phyloP scores from a whole-genome alignment of 2,797 vertebrate species.

The Fringilla coelebs region DNA sequence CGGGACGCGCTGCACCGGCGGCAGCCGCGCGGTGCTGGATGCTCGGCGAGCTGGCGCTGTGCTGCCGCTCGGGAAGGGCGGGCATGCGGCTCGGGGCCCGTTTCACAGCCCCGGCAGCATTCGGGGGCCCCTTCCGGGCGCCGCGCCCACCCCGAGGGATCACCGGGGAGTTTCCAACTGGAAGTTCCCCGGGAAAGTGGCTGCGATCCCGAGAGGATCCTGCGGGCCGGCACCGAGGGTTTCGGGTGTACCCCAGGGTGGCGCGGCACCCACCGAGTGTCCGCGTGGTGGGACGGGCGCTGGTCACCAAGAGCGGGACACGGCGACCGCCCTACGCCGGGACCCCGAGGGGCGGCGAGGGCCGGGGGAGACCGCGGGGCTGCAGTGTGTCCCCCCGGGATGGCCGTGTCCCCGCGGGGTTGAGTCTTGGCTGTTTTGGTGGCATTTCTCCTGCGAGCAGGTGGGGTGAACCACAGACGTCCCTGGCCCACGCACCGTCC shows the following conservation, averaged over 20 bases:
- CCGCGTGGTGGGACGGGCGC: fast-evolving
- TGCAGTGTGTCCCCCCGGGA: neutral
- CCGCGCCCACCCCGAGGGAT: neutral
- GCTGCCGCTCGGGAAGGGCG: neutral
- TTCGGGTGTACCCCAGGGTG: neutral
- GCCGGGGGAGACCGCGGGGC: neutral
- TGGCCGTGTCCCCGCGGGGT: neutral
- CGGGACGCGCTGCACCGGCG: neutral
- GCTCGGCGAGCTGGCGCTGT: neutral
- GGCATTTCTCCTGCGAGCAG: fast-evolving
- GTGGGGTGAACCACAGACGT: neutral
- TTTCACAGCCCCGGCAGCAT: neutral
- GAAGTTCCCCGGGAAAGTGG: neutral
- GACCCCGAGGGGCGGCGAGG: neutral
- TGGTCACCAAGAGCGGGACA: too few species aligned
- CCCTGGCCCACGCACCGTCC: fast-evolving
- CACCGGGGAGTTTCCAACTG: neutral
- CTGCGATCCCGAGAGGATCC: neutral
- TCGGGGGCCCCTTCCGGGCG: neutral
- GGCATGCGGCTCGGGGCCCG: neutral
- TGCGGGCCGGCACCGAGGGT: neutral
- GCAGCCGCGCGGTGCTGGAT: neutral
- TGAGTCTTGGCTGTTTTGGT: neutral
- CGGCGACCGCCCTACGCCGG: fast-evolving
- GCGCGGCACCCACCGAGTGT: neutral